A percentile compares a stretch with the other conserved stretches of the same genome.
phyloP scores from a whole-genome alignment of 2,888 invertebrate species.

The Cistogaster globosa region DNA sequence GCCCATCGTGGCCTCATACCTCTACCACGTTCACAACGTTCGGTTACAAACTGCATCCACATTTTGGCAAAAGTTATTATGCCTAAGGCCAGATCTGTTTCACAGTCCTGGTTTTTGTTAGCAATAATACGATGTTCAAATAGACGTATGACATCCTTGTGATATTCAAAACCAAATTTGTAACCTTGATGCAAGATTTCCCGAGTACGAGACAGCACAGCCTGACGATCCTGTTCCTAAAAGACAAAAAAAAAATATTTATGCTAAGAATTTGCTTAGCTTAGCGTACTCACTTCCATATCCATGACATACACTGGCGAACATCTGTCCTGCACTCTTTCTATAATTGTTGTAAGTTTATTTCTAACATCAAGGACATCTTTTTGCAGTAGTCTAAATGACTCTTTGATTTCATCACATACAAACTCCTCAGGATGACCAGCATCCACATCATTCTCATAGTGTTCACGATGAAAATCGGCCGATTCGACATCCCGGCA shows the following conservation, averaged over 20 bases:
- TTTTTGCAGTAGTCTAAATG: slow-evolving; percentile 86
- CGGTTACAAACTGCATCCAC: slow-evolving; percentile 95
- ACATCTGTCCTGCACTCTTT: slow-evolving; percentile 80
- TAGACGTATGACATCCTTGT: slow-evolving; percentile 85
- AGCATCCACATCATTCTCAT: slow-evolving; percentile 80
- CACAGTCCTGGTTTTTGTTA: slow-evolving; percentile 80
- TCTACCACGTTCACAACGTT: slow-evolving; percentile 91
- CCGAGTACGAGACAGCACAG: slow-evolving; percentile 86
- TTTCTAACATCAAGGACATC: slow-evolving; percentile 81
- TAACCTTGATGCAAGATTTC: slow-evolving; percentile 94
- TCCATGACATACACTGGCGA: slow-evolving; percentile 79
- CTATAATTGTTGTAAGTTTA: slow-evolving; percentile 82
- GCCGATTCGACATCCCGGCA: slow-evolving; percentile 86
- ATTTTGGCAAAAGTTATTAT: slow-evolving; percentile 89
- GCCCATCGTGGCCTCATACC: slow-evolving; percentile 94
- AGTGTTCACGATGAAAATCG: slow-evolving; percentile 83
- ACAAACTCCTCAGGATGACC: slow-evolving; percentile 83
- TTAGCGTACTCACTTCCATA: slow-evolving; percentile 72
- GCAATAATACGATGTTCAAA: slow-evolving; percentile 83
- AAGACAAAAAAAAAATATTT: neutral
- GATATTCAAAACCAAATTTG: slow-evolving; percentile 93
- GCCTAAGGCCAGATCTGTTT: slow-evolving; percentile 84
- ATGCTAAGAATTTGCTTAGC: neutral
- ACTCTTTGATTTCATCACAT: slow-evolving; percentile 85
- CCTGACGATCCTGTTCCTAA: slow-evolving; percentile 84